phyloP scores from a whole-genome alignment of 2,113 vertebrate genomes.

The Chionis minor region DNA sequence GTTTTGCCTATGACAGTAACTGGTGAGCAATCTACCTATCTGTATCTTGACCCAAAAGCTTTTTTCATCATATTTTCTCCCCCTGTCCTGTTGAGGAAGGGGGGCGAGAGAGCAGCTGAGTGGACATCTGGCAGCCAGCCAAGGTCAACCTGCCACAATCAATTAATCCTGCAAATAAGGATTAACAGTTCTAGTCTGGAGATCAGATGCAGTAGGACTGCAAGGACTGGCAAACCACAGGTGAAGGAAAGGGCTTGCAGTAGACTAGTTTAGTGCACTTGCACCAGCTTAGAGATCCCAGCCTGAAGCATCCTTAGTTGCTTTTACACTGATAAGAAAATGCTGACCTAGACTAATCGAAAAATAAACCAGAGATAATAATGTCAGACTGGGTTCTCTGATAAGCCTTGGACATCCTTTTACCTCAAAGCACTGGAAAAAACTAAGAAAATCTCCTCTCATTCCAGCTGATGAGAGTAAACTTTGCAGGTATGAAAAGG shows the following conservation, averaged over 20 bases:
- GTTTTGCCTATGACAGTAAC: neutral
- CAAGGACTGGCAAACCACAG: neutral
- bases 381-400: neutral
- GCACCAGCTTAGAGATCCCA: neutral
- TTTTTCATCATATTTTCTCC: neutral
- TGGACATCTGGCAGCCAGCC: neutral
- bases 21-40: neutral
- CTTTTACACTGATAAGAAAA: neutral
- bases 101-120: neutral
- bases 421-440: neutral
- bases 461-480: neutral
- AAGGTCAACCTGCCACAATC: neutral
- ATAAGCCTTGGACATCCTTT: neutral
- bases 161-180: neutral
- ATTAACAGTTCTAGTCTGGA: neutral
- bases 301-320: neutral
- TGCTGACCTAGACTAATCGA: neutral
- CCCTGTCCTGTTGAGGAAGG: neutral
- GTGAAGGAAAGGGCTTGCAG: neutral
- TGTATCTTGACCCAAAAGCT: neutral
- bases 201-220: neutral
- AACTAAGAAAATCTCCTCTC: neutral
- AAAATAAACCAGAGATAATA: neutral
- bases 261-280: neutral
- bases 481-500: neutral